Conservation (phyloP, 2,797 vertebrate genomes). For the Tadarida brasiliensis region DNA sequence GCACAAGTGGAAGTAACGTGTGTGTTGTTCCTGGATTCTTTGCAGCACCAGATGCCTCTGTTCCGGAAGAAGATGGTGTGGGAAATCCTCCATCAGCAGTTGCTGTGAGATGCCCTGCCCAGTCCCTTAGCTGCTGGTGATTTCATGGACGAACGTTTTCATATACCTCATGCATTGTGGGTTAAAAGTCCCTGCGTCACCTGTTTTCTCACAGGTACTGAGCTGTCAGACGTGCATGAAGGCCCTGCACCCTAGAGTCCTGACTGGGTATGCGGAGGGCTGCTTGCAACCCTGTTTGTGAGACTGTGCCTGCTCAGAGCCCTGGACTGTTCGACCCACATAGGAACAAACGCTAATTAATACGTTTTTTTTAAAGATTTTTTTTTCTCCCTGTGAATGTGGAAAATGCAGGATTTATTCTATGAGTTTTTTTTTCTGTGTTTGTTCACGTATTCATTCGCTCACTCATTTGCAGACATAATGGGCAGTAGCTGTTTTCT, state of each 20-base stretch:
- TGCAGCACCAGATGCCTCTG: conserved; percentile 95
- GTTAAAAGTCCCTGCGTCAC: conserved; percentile 69
- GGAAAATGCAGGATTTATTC: conserved; percentile 80
- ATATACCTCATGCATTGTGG: conserved; percentile 84
- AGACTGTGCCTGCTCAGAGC: conserved; percentile 79
- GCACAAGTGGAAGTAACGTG: not conserved
- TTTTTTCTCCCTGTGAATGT: conserved; percentile 76
- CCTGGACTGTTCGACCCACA: conserved; percentile 74
- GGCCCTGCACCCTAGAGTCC: conserved; percentile 36
- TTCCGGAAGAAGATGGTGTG: conserved; percentile 97
- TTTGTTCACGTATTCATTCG: conserved; percentile 71
- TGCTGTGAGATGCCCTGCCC: conserved; percentile 88
- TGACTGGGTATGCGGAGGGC: conserved; percentile 46
- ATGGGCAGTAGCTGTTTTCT: conserved; percentile 64
- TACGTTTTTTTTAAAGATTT: conserved; percentile 49
- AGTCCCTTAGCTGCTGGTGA: conserved; percentile 75
- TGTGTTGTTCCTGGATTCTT: conserved; percentile 60
- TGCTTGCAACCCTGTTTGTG: conserved; percentile 60
- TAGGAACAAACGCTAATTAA: conserved; percentile 78
- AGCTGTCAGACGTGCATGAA: conserved; percentile 67
- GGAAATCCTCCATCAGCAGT: conserved; percentile 96
- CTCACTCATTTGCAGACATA: conserved; percentile 68
- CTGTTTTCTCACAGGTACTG: conserved; percentile 76
- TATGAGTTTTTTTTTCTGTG: conserved; percentile 72
- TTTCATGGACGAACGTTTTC: conserved; percentile 70